A percentile compares a stretch with the other conserved stretches of the same genome.
phyloP scores from a whole-genome alignment of 2,797 vertebrate species.

The Poeciliopsis paucimaculata region DNA sequence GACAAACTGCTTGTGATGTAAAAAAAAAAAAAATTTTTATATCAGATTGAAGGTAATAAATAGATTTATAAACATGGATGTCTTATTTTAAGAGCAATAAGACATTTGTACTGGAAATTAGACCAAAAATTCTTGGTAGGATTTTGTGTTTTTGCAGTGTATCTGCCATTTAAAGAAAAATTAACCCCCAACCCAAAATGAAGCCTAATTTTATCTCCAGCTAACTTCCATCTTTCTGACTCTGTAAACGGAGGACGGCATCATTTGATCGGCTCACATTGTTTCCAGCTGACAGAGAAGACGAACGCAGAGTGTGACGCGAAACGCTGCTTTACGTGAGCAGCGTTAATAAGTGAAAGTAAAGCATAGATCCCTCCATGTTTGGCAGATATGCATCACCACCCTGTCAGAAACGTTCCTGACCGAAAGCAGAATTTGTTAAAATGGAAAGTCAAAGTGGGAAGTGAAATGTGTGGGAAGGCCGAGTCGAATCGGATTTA shows the following conservation, averaged over 20 bases:
- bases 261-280: not conserved
- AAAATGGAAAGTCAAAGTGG: constrained; percentile 33
- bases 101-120: too few species aligned
- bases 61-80: too few species aligned
- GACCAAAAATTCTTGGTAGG: too few species aligned
- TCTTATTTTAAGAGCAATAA: too few species aligned
- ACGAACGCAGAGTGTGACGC: constrained; percentile 13
- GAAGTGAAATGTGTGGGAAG: constrained; percentile 37
- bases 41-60: too few species aligned
- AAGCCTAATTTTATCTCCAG: not conserved
- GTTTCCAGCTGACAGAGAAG: constrained; percentile 25
- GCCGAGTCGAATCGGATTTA: constrained; percentile 1
- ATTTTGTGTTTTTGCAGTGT: too few species aligned
- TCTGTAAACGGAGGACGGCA: constrained; percentile 33
- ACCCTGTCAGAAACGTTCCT: not conserved
- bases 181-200: not conserved
- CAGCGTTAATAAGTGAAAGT: constrained; percentile 9
- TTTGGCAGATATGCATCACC: constrained; percentile 20
- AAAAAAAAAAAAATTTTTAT: too few species aligned
- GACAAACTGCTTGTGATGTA: too few species aligned
- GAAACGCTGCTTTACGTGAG: constrained; percentile 38
- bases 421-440: constrained; percentile 31
- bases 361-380: constrained; percentile 45
- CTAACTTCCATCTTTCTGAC: not conserved
- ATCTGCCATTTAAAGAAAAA: not conserved